Evolutionary conservation across 92 coral and sea anemone genomes (phyloP).

Genomic region (Plumapathes pennacea): DNA sequence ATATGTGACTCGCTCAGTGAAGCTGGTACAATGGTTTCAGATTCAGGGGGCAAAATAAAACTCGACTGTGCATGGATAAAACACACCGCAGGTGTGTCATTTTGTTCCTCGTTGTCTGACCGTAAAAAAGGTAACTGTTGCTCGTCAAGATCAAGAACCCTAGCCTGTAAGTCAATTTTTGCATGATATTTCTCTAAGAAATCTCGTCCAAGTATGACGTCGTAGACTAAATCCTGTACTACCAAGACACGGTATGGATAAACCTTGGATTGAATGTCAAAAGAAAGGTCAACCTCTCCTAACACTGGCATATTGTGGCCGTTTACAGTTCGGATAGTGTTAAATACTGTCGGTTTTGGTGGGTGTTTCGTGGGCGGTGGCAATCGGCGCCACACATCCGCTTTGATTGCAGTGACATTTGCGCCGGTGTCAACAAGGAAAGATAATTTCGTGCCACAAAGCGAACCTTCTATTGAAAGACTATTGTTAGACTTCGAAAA

Average conservation of each 20-base stretch:
- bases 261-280: constrained; percentile 17
- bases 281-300: constrained; percentile 20
- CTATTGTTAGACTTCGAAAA: no score
- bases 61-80: constrained; percentile 17
- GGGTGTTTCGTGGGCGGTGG: constrained; percentile 4
- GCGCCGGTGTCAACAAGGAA: constrained; percentile 63
- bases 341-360: neutral
- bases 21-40: constrained; percentile 29
- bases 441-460: no score
- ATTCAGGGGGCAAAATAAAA: constrained; percentile 26
- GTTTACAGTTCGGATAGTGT: constrained; percentile 9
- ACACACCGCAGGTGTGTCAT: constrained; percentile 3
- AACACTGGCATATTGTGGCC: constrained; percentile 11
- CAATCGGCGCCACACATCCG: constrained; percentile 31
- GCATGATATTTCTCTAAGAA: constrained; percentile 49
- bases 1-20: neutral
- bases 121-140: neutral
- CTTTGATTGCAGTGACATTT: constrained; percentile 21
- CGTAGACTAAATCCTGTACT: constrained; percentile 30
- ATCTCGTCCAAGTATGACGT: constrained; percentile 57
- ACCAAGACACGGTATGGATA: constrained; percentile 35
- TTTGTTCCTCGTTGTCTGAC: no score
- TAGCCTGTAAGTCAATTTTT: constrained; percentile 23
- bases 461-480: no score
- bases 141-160: constrained; percentile 1